A percentile compares a stretch with the other conserved stretches of the same genome.
Conservation (phyloP, 2,113 vertebrate genomes). For the Panthera tigris region DNA sequence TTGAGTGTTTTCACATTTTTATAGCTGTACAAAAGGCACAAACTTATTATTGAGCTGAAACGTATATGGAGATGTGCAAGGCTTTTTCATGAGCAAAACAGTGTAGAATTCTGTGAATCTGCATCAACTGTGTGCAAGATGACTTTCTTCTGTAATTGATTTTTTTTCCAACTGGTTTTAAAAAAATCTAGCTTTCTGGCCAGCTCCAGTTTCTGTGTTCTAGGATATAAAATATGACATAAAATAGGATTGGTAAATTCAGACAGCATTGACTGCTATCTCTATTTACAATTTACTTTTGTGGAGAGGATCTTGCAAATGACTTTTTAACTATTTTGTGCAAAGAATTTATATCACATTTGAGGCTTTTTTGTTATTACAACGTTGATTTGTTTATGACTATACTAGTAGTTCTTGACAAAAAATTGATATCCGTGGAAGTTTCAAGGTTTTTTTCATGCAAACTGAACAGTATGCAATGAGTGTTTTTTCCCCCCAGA, state of each 20-base stretch:
- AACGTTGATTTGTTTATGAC: neutral
- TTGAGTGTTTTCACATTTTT: neutral
- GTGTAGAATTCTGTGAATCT: neutral
- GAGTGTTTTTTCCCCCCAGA: neutral
- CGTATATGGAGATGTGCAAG: neutral
- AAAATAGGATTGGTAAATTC: neutral
- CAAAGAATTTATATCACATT: neutral
- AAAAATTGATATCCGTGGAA: neutral
- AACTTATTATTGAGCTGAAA: neutral
- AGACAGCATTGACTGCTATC: neutral
- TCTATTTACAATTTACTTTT: neutral
- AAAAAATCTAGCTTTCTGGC: neutral
- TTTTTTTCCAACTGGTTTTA: neutral
- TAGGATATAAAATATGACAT: neutral
- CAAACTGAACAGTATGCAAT: neutral
- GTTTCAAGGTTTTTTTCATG: neutral
- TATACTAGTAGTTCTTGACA: neutral
- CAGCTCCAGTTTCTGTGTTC: neutral
- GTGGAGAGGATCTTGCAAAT: neutral
- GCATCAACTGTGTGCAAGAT: neutral
- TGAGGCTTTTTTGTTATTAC: neutral
- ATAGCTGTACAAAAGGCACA: neutral
- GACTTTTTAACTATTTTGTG: neutral
- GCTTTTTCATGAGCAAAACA: neutral
- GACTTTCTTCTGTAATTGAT: neutral